These are phyloP conservation scores for Rhagologus leucostigma DNA, from an alignment of 2,113 vertebrate species.

Conservation along the genomic window DNA sequence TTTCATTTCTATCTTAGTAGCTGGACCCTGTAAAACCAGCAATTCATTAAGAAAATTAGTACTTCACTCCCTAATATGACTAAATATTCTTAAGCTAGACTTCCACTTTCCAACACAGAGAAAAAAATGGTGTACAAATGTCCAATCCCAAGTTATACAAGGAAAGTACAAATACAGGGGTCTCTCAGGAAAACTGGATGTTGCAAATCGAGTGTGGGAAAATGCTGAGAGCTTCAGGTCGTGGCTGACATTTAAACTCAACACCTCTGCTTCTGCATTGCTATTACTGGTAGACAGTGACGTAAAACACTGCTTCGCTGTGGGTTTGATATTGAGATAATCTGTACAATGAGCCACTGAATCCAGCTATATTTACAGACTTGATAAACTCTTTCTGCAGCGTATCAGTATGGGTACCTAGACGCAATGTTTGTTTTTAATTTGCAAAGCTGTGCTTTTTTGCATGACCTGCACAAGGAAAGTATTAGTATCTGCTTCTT, in stretches of 20 bases:
- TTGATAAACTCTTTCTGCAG: background rate
- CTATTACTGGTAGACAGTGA: conserved; percentile 41
- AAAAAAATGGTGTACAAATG: background rate
- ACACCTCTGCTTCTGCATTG: conserved; percentile 37
- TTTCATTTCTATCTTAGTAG: background rate
- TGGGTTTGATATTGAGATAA: background rate
- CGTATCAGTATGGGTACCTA: background rate
- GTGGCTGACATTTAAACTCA: conserved; percentile 60
- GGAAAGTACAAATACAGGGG: background rate
- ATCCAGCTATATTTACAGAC: background rate
- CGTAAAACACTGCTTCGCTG: background rate
- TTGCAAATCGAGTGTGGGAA: conserved; percentile 27
- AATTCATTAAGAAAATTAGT: background rate
- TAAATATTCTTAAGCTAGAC: background rate
- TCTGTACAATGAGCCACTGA: background rate
- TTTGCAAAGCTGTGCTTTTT: background rate
- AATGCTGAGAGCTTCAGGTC: conserved; percentile 48
- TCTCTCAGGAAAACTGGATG: conserved; percentile 36
- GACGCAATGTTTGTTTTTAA: background rate
- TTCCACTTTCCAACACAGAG: background rate
- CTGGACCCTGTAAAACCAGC: background rate
- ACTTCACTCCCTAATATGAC: background rate
- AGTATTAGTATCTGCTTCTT: background rate
- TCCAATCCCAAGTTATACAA: background rate
- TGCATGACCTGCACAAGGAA: background rate